Base-by-base conservation (phyloP, 2,888 invertebrate genomes). In the Conistra vaccinii region DNA sequence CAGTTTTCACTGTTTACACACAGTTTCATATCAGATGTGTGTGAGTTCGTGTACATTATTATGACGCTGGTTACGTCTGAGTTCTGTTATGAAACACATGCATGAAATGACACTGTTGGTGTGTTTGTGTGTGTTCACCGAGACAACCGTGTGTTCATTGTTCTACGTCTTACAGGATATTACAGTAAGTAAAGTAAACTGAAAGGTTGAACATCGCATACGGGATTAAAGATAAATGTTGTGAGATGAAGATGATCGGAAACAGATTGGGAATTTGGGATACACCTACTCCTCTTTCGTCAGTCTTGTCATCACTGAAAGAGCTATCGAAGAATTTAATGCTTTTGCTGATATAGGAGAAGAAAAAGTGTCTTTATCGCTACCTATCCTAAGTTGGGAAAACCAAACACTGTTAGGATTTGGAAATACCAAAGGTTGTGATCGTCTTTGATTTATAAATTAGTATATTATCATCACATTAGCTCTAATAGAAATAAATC, bases 161-260 rank as follows among this genome's bases (percentile, higher is more conserved):
- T 84, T 84, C 60, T 81, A 73, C 78, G 80, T 79, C 53, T 80
- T 60, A 66, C 62, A 71, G 63, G 69, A 71, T 84, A 81, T 86
- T 80, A 55, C 58, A 61, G 85, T 66, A 67, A 69, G 42, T 73
- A 69, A 57, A 29, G 73, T 72, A 76, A 70, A 80, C 60, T 57
- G 23, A 68, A 76, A 39, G 26, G n/a, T 9, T 62, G 48, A 65
- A 70, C 70, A 57, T 73, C 57, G 7, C 42, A 39, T 2, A 14
- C 23, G 12, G 26, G 35, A 62, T 69, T 66, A 58, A 26, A 48
- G 17, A 51, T 67, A 58, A 67, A 58, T 72, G 23, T 26, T 69
- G 20, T 53, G 39, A 23, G 1, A n/a, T 39, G 6, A 55, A 6
- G 26, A 35, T 66, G n/a, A 57, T 66, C 9, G 35, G 3, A 32